A percentile compares a stretch with the other conserved stretches of the same genome.
These are phyloP conservation scores for Alethe diademata DNA, from an alignment of 2,113 vertebrate species.

Conservation along the genomic window DNA sequence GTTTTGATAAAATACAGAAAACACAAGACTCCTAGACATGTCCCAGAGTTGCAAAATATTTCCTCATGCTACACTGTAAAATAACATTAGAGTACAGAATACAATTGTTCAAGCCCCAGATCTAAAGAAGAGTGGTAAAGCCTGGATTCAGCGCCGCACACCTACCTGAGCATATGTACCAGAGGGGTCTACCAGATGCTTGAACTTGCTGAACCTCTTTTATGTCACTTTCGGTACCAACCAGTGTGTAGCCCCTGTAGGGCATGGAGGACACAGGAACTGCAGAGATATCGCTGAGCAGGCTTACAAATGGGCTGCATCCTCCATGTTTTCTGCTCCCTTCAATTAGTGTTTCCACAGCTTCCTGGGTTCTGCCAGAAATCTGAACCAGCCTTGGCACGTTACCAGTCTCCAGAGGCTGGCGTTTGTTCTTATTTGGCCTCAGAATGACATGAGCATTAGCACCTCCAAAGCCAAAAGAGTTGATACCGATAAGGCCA, in stretches of 20 bases:
- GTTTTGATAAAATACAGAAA: neutral
- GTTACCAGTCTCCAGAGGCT: neutral
- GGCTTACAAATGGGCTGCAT: slow-evolving; percentile 76
- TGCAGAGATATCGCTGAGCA: slow-evolving; percentile 83
- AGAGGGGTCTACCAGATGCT: slow-evolving; percentile 78
- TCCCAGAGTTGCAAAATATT: neutral
- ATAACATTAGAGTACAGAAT: neutral
- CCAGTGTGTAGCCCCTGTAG: slow-evolving; percentile 83
- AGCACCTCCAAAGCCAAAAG: slow-evolving; percentile 94
- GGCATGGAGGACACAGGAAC: slow-evolving; percentile 80
- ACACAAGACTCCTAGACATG: neutral
- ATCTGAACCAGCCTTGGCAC: slow-evolving; percentile 78
- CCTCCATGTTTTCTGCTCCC: slow-evolving; percentile 69
- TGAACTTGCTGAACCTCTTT: slow-evolving; percentile 80
- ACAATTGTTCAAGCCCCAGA: neutral
- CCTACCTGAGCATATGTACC: slow-evolving; percentile 96
- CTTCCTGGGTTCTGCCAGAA: slow-evolving; percentile 87
- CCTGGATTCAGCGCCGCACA: neutral
- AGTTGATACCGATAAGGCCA: slow-evolving; percentile 87
- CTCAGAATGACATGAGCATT: slow-evolving; percentile 91
- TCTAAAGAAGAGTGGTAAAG: neutral
- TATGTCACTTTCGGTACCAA: slow-evolving; percentile 72
- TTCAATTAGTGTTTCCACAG: slow-evolving; percentile 76
- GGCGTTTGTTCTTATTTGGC: slow-evolving; percentile 64
- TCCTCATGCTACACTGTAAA: neutral